Conservation (phyloP, 2,113 vertebrate species). For the Peromyscus californicus region DNA sequence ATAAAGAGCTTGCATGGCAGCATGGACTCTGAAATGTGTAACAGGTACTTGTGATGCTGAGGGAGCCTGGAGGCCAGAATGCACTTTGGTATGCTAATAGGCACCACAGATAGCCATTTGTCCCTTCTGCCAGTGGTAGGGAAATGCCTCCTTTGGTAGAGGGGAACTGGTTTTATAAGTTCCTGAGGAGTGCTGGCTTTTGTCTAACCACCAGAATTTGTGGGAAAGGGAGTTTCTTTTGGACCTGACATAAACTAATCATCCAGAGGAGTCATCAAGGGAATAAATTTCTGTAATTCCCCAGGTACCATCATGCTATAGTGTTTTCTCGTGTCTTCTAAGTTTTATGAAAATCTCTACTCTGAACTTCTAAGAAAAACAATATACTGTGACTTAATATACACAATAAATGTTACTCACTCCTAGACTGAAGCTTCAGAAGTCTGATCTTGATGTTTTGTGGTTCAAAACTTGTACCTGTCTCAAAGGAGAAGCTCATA, state of each 20-base stretch:
- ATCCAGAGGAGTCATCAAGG: conserved; percentile 88
- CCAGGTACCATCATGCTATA: conserved; percentile 87
- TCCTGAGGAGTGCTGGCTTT: not conserved
- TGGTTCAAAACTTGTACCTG: not conserved
- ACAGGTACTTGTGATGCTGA: not conserved
- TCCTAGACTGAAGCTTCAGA: not conserved
- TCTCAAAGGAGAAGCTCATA: not conserved
- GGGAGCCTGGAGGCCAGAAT: not conserved
- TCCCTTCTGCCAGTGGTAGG: not conserved
- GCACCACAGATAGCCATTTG: not conserved
- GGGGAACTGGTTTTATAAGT: not conserved
- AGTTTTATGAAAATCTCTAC: conserved; percentile 79
- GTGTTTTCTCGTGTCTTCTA: conserved; percentile 82
- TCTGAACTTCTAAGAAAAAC: conserved; percentile 91
- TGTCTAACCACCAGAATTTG: not conserved
- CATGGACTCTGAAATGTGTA: not conserved
- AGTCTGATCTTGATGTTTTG: not conserved
- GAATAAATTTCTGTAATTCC: conserved; percentile 91
- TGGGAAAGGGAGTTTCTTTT: not conserved
- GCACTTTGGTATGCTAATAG: not conserved
- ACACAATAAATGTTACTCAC: conserved; percentile 88
- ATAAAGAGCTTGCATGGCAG: not conserved
- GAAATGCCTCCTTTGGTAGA: not conserved
- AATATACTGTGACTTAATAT: conserved; percentile 88
- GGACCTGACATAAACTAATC: conserved; percentile 88